Evolutionary conservation across 2,797 vertebrate genomes (phyloP).

Genomic region (Vipera ursinii): DNA sequence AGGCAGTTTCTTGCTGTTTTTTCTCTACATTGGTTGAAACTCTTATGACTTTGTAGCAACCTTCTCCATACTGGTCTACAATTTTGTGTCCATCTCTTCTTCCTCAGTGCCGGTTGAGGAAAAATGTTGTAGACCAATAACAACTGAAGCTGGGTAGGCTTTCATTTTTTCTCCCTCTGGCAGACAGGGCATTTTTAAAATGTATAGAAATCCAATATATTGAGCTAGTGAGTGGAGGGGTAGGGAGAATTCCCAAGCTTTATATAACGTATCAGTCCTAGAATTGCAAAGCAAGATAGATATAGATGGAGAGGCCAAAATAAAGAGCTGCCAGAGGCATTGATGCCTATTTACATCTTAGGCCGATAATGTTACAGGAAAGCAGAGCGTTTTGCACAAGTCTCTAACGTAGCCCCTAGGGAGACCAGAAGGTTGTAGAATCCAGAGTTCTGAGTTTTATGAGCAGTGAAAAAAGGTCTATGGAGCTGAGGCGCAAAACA

Average conservation of each 20-base stretch:
- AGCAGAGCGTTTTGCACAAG: neutral
- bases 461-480: neutral
- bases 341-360: neutral
- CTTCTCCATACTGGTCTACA: neutral
- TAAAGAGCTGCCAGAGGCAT: neutral
- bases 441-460: neutral
- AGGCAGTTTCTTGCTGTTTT: neutral
- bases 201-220: neutral
- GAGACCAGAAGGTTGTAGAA: neutral
- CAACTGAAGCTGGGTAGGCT: neutral
- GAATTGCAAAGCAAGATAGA: neutral
- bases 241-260: neutral
- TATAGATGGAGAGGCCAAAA: too few species aligned
- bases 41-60: neutral
- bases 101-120: neutral
- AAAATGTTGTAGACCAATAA: neutral
- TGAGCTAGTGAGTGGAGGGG: neutral
- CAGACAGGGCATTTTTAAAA: too few species aligned
- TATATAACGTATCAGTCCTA: neutral
- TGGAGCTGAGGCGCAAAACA: neutral
- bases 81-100: neutral
- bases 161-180: neutral
- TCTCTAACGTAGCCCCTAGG: neutral
- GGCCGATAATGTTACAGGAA: neutral
- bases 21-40: neutral